Base-by-base conservation (phyloP, 2,888 invertebrate species). In the Byasa hedistus region DNA sequence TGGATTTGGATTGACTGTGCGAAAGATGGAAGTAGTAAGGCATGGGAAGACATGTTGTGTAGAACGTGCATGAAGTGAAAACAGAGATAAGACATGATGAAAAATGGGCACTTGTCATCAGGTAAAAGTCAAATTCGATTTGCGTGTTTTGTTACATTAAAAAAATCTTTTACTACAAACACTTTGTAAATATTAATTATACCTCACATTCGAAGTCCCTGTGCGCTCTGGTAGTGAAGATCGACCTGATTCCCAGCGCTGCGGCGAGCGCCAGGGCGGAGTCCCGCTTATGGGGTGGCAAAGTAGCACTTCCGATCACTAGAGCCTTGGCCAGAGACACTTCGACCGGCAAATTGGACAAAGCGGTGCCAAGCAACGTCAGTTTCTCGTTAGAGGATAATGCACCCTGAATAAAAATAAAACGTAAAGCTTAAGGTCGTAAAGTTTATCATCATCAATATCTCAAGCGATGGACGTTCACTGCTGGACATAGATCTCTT, bases 251-350 rank as follows among this genome's bases (percentile, higher is more conserved):
- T 71, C 98, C 98, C 69, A 99, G 90, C 1, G 97, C 96, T 0
- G 99, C 97, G 0, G 99, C 96, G 32, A 99, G 84, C 0, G 98
- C 97, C 10, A 99, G 88, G 19, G 98, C 95, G 0, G 98, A 96
- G 68, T 88, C 87, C 51, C 85, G 62, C 63, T 86, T 87, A 64
- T 98, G 96, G 0, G 97, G 94, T 76, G 98, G 96, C 69, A 97
- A 94, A 69, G 98, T 98, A 10, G 98, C 94, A 1, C 96, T 96
- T 0, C 98, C 98, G 92, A 98, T 94, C 24, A 99, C 96, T 51
- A 99, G 91, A 94, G 99, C 98, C 91, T 99, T 99, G 1, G 99
- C 99, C 64, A 99, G 94, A 0, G 96, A 94, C 64, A 99, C 96
- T 80, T 99, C 99, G 0, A 99, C 98, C 0, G 99, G 99, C 22